phyloP scores from a whole-genome alignment of 1,140 invertebrate genomes.

The Heterodera schachtii region DNA sequence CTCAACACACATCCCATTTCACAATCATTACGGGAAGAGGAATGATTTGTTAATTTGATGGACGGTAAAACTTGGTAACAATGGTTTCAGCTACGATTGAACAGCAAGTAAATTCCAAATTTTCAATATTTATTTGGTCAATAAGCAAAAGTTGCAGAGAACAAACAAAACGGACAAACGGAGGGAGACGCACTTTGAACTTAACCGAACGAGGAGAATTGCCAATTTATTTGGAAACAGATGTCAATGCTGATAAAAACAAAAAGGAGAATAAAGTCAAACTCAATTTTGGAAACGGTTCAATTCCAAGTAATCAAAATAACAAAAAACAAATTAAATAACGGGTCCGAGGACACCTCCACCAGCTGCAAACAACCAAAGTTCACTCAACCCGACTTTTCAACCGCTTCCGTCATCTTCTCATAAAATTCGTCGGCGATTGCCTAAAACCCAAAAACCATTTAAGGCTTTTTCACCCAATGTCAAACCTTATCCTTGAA shows the following conservation, averaged over 20 bases:
- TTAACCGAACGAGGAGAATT: not conserved
- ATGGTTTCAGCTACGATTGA: too few relatives aligned
- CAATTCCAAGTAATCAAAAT: not conserved
- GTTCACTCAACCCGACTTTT: not conserved
- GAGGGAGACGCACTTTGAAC: too few relatives aligned
- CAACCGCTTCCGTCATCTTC: constrained; percentile 29
- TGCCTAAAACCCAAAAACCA: not conserved
- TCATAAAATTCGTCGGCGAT: constrained; percentile 10
- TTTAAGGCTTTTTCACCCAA: not conserved
- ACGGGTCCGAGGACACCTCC: not conserved
- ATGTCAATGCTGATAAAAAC: not conserved
- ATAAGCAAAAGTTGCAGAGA: not conserved
- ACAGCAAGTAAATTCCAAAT: too few relatives aligned
- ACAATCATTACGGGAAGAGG: not conserved
- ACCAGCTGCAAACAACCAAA: not conserved
- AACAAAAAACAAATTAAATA: not conserved
- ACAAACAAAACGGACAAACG: too few relatives aligned
- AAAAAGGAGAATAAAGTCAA: constrained; percentile 1
- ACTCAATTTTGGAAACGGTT: not conserved
- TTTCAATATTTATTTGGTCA: not conserved
- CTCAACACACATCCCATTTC: constrained; percentile 83
- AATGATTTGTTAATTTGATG: too few relatives aligned
- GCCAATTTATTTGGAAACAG: not conserved
- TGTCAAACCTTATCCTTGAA: constrained; percentile 36
- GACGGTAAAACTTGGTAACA: not conserved